Evolutionary conservation across 2,888 invertebrate genomes (phyloP).

Genomic region (Nephrotoma appendiculata): DNA sequence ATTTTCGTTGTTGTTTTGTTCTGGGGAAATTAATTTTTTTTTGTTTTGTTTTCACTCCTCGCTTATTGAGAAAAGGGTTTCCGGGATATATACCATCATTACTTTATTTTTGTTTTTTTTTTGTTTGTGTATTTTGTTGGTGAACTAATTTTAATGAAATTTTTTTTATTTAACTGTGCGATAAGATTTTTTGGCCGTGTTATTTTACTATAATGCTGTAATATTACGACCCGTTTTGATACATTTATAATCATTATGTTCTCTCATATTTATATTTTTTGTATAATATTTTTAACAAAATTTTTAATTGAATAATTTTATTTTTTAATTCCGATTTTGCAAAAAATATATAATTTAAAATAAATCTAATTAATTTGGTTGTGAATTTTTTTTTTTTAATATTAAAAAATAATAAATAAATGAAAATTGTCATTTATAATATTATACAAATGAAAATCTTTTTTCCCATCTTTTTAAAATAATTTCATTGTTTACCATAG

Average conservation of each 20-base stretch:
- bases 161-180: background rate
- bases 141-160: background rate
- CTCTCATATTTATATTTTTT: background rate
- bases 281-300: background rate
- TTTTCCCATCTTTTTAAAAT: background rate
- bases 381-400: background rate
- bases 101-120: background rate
- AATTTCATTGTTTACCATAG: background rate
- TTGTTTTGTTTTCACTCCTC: background rate
- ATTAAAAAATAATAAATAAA: background rate
- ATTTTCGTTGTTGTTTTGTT: background rate
- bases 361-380: background rate
- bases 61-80: background rate
- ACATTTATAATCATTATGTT: too few species aligned
- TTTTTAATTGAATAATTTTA: background rate
- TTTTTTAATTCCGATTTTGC: background rate
- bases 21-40: background rate
- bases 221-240: background rate
- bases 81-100: background rate
- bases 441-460: background rate
- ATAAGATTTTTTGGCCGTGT: background rate
- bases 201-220: background rate
- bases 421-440: background rate
- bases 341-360: background rate
- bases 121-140: background rate